phyloP scores from a whole-genome alignment of 2,888 invertebrate species.

The Eurois occulta region DNA sequence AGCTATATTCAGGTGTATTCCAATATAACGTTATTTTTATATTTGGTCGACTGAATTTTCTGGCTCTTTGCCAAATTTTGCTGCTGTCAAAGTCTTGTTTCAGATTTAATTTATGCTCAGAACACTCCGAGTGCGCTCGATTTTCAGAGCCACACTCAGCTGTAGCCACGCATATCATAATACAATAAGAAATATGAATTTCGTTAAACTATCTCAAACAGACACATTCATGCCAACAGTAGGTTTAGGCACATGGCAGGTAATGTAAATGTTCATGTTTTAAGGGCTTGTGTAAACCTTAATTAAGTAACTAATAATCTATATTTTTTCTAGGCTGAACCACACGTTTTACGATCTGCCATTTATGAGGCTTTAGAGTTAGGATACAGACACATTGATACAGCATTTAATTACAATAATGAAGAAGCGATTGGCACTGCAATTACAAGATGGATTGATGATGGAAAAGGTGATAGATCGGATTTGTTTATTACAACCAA shows the following conservation, averaged over 20 bases:
- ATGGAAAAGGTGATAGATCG: constrained; percentile 92
- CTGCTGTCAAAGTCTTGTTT: constrained; percentile 73
- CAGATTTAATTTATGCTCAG: constrained; percentile 74
- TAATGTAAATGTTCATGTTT: constrained; percentile 69
- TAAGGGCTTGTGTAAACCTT: constrained; percentile 1
- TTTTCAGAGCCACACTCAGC: constrained; percentile 64
- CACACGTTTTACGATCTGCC: constrained; percentile 91
- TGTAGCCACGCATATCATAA: constrained; percentile 66
- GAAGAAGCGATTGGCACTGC: constrained; percentile 94
- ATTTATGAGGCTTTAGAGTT: constrained; percentile 92
- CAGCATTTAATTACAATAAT: constrained; percentile 95
- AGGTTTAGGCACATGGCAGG: constrained; percentile 94
- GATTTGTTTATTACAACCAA: constrained; percentile 96
- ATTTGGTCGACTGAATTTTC: constrained; percentile 48
- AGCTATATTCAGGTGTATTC: not conserved
- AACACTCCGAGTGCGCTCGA: constrained; percentile 67
- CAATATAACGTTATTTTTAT: not conserved
- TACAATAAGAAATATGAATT: constrained; percentile 84
- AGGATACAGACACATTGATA: constrained; percentile 95
- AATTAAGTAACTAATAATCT: constrained; percentile 42
- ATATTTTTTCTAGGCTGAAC: constrained; percentile 86
- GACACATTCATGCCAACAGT: constrained; percentile 92
- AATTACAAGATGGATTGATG: constrained; percentile 92
- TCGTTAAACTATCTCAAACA: constrained; percentile 84
- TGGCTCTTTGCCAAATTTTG: constrained; percentile 82